Percentiles rank a stretch among this genome's conserved stretches.
Evolutionary conservation across 2,113 vertebrate species (phyloP).

Genomic region (Indri indri): DNA sequence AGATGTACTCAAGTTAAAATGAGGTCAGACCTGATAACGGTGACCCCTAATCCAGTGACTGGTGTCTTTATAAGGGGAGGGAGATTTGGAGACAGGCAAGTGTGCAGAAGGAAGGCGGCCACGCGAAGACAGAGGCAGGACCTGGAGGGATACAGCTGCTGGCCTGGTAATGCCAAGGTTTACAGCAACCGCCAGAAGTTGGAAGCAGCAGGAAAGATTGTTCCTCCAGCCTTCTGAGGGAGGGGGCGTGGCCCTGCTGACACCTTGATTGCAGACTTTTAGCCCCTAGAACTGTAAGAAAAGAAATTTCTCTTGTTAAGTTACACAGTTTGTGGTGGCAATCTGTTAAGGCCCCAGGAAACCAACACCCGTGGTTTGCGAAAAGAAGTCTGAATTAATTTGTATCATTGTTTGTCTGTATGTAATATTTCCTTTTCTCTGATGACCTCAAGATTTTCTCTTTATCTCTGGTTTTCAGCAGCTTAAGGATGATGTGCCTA

Average conservation of each 20-base stretch:
- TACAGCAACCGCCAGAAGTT: fast-evolving
- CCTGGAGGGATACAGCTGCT: no score
- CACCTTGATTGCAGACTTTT: not conserved
- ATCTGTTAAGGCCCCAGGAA: not conserved
- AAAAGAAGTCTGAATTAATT: not conserved
- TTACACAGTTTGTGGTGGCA: not conserved
- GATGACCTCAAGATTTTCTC: not conserved
- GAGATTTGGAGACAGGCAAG: not conserved
- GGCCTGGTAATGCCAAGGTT: not conserved
- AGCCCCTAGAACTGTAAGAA: not conserved
- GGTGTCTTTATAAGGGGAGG: not conserved
- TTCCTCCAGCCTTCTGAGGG: not conserved
- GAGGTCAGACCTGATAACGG: not conserved
- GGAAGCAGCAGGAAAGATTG: no score
- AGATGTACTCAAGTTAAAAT: not conserved
- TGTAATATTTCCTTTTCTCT: not conserved
- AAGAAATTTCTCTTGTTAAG: not conserved
- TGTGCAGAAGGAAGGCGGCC: no score
- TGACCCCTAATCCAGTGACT: not conserved
- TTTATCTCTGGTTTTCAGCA: not conserved
- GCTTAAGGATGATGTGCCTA: not conserved
- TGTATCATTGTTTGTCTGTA: not conserved
- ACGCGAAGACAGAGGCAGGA: not conserved
- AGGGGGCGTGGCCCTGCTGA: no score
- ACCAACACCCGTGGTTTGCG: not conserved